Conservation (phyloP, 2,888 invertebrate species). For the Encarsia formosa region DNA sequence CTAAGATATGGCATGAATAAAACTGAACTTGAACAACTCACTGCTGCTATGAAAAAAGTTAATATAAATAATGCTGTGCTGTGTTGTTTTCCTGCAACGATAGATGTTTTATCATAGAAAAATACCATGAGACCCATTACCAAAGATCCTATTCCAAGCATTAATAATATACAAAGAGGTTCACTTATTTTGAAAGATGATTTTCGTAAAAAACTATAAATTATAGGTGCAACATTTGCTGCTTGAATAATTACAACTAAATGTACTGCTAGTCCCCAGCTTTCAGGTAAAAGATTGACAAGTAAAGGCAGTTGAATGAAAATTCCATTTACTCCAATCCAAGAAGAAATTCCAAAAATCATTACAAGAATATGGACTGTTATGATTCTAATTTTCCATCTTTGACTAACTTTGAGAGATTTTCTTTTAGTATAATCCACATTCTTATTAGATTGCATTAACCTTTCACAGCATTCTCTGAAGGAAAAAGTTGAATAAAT, state of each 20-base stretch:
- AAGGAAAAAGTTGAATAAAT: slow-evolving; percentile 1
- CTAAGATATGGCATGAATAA: slow-evolving; percentile 82
- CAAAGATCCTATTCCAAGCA: slow-evolving; percentile 56
- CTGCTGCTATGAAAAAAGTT: slow-evolving; percentile 65
- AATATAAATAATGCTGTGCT: slow-evolving; percentile 61
- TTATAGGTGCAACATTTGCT: slow-evolving; percentile 73
- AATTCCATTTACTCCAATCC: slow-evolving; percentile 82
- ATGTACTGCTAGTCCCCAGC: slow-evolving; percentile 79
- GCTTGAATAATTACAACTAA: slow-evolving; percentile 74
- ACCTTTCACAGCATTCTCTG: no score
- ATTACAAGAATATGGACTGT: slow-evolving; percentile 67
- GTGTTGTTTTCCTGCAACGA: slow-evolving; percentile 54
- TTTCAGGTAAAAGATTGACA: slow-evolving; percentile 74
- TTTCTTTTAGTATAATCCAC: background rate
- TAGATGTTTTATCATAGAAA: slow-evolving; percentile 58
- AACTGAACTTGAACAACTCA: slow-evolving; percentile 84
- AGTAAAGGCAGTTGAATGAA: slow-evolving; percentile 82
- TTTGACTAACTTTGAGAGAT: background rate
- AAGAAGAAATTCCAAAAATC: slow-evolving; percentile 74
- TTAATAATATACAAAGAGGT: slow-evolving; percentile 54
- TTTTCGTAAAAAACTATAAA: slow-evolving; percentile 59
- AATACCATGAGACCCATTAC: slow-evolving; percentile 60
- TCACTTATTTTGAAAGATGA: slow-evolving; percentile 53
- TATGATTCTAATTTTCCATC: slow-evolving; percentile 2
- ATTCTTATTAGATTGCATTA: slow-evolving; percentile 3